Base-by-base conservation (phyloP, 1,140 invertebrate genomes). In the Drosophila ananassae region DNA sequence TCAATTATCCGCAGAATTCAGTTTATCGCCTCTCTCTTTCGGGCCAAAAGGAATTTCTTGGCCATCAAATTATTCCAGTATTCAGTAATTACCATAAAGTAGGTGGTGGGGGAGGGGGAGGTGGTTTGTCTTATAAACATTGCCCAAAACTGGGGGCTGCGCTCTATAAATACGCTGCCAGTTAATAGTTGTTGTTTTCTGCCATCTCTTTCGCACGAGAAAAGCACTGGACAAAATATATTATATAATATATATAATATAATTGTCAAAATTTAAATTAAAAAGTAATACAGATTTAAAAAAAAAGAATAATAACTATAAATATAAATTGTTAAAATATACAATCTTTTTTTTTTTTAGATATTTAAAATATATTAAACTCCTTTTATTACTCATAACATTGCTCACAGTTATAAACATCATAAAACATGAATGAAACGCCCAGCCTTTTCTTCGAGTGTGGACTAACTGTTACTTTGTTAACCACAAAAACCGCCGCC, bases 401-500 rank as follows among this genome's bases (percentile, higher is more conserved):
- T 28, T 28, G 7, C 25, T 28, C 25, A 28, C 25, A 28, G 2
- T 28, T 6, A 28, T 28, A 28, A 4, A 6, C 25, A 0, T 4
- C 5, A 6, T 28, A 6, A 28, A 28, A 32, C 1, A n/a, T 12
- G 2, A 41, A 41, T 41, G 37, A 41, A 13, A 6, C n/a, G 9
- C 25, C 0, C 25, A 28, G 7, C 4, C 21, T 17, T 5, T 44
- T 41, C 55, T 69, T 37, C 46, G 22, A 30, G 25, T 69, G 64
- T 55, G 24, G 30, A 41, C 41, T 63, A 82, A 79, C 71, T 79
- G 66, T 69, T 57, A 69, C 41, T 69, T 69, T 68, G 51, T 69
- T 69, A 75, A 83, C 75, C 63, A 75, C 76, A 46, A 78, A 78
- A 83, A 71, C 52, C 53, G 72, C 50, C 50, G 72, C 72, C 50